Conservation (phyloP, 1,140 invertebrate genomes). For the Manduca sexta region DNA sequence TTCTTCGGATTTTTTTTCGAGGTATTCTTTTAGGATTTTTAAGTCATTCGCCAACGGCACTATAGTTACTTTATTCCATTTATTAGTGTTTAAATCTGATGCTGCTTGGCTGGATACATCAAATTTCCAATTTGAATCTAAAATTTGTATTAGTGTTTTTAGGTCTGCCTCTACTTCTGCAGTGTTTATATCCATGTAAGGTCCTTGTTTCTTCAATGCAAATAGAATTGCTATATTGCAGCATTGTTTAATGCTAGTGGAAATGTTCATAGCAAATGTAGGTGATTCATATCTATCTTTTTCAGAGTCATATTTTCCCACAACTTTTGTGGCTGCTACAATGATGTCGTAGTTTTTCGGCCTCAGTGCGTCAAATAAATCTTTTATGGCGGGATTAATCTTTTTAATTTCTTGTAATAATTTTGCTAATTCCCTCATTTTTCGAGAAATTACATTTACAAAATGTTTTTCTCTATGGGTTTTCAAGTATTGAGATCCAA, state of each 20-base stretch:
- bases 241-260: slow-evolving; percentile 26
- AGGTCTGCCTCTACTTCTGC: slow-evolving; percentile 11
- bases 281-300: slow-evolving; percentile 17
- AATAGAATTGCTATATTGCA: slow-evolving; percentile 24
- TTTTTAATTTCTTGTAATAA: slow-evolving; percentile 18
- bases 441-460: slow-evolving; percentile 6
- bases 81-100: slow-evolving; percentile 30
- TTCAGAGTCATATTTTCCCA: slow-evolving; percentile 12
- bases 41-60: slow-evolving; percentile 35
- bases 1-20: slow-evolving; percentile 9
- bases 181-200: background rate
- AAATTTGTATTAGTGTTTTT: slow-evolving; percentile 12
- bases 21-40: slow-evolving; percentile 32
- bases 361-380: slow-evolving; percentile 17
- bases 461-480: slow-evolving; percentile 4
- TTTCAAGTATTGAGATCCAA: slow-evolving; percentile 24
- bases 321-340: slow-evolving; percentile 18
- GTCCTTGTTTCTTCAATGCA: slow-evolving; percentile 1
- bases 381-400: slow-evolving; percentile 7
- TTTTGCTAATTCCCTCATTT: slow-evolving; percentile 26
- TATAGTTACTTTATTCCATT: slow-evolving; percentile 37
- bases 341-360: slow-evolving; percentile 20
- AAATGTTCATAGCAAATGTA: slow-evolving; percentile 24
- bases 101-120: slow-evolving; percentile 17
- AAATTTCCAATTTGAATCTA: slow-evolving; percentile 16